Base-by-base conservation (phyloP, 2,888 invertebrate genomes). In the Brenthis hecate region DNA sequence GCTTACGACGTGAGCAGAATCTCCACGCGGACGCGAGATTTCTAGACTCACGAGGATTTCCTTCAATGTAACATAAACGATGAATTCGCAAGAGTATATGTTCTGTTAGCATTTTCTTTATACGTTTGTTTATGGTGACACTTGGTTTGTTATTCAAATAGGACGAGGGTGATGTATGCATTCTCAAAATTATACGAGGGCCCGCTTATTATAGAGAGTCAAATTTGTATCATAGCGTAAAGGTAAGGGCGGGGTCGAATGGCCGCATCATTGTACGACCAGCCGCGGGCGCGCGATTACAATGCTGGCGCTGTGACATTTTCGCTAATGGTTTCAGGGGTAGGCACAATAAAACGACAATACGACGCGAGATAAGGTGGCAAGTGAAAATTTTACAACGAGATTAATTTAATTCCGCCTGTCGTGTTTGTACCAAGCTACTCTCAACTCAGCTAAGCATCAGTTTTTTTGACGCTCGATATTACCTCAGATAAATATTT, bases 301-400 rank as follows among this genome's bases (percentile, higher is more conserved):
- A 92, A 92, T 91, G 87, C 89, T 88, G 81, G 78, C 87, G 87
- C 86, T 86, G 88, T 92, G 92, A 92, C 91, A 92, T 92, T 92
- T 89, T 92, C 91, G 88, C 92, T 92, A 92, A 92, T 92, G 92
- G 92, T 92, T 89, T 82, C 88, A 88, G 89, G 71, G 91, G 90
- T 85, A 88, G 89, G 89, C 88, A 92, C 91, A 92, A 91, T 92
- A 91, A 92, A 91, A 89, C 86, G 91, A 92, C 91, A 91, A 90
- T 91, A 90, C 90, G 85, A 88, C 89, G 84, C 83, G 86, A 91
- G 91, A 92, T 92, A 92, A 90, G 91, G 92, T 88, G 85, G 87
- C 87, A 89, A 92, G 87, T 90, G 92, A 92, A 92, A 90, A 92
- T 92, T 91, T 91, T 87, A 89, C 85, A 85, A 83, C 83, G 82